phyloP scores from a whole-genome alignment of 23 tunicate genomes.

The Halocynthia roretzi region DNA sequence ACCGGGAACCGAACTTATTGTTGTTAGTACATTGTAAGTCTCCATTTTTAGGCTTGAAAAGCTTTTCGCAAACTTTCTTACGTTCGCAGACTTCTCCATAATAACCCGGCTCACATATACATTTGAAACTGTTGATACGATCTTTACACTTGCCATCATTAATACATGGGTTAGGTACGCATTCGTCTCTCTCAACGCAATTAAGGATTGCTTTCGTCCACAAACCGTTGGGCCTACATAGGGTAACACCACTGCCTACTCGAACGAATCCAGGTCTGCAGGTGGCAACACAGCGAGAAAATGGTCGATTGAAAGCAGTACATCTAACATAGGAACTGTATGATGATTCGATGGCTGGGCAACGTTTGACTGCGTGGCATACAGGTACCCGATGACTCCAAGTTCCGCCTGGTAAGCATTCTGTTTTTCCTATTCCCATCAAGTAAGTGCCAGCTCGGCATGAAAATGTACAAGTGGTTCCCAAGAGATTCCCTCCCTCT shows the following conservation, averaged over 20 bases:
- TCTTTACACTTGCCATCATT: constrained; percentile 50
- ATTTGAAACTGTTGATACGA: constrained; percentile 32
- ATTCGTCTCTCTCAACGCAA: constrained; percentile 32
- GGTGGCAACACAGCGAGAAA: constrained; percentile 20
- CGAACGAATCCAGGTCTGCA: constrained; percentile 28
- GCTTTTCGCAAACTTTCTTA: constrained; percentile 31
- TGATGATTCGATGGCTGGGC: constrained; percentile 2
- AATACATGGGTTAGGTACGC: constrained; percentile 51
- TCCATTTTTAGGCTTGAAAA: constrained; percentile 41
- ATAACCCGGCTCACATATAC: constrained; percentile 44
- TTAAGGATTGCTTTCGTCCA: constrained; percentile 16
- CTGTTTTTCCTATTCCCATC: constrained; percentile 15
- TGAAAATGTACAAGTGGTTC: constrained; percentile 31
- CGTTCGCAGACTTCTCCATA: constrained; percentile 39
- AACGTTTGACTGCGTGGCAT: constrained; percentile 23
- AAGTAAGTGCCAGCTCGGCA: constrained; percentile 32
- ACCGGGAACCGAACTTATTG: constrained; percentile 32
- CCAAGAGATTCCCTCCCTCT: constrained; percentile 24
- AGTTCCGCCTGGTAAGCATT: constrained; percentile 37
- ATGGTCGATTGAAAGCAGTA: constrained; percentile 23
- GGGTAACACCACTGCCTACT: constrained; percentile 3
- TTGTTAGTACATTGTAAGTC: constrained; percentile 45
- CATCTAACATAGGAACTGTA: constrained; percentile 25
- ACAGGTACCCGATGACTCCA: constrained; percentile 36
- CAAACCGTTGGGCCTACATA: constrained; percentile 22